These are phyloP conservation scores for Clavelina lepadiformis DNA, from an alignment of 23 tunicate genomes.

Conservation along the genomic window DNA sequence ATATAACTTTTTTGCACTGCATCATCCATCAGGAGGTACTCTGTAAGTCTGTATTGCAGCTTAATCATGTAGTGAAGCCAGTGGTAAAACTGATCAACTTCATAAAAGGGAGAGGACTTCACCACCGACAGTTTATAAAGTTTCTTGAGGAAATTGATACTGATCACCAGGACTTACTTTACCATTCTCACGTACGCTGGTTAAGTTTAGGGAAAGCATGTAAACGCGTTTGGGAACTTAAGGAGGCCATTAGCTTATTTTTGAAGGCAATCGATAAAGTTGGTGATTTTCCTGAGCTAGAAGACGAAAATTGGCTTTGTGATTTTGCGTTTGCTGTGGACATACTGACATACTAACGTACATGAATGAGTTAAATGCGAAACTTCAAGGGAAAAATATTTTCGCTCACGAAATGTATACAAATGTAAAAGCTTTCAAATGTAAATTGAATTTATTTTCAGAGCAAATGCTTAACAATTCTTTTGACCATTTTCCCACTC, in stretches of 20 bases:
- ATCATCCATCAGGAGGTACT: constrained; percentile 24
- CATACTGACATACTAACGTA: constrained; percentile 3
- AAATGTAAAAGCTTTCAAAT: constrained; percentile 16
- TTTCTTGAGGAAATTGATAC: constrained; percentile 26
- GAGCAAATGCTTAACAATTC: constrained; percentile 12
- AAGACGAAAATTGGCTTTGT: constrained; percentile 23
- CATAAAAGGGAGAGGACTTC: constrained; percentile 27
- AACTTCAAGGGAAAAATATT: constrained; percentile 22
- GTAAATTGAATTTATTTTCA: constrained; percentile 12
- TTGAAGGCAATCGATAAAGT: constrained; percentile 17
- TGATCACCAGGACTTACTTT: constrained; percentile 28
- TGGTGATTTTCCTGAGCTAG: constrained; percentile 21
- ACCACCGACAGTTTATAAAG: constrained; percentile 25
- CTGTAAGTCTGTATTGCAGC: constrained; percentile 22
- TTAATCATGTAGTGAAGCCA: constrained; percentile 33
- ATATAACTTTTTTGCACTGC: too few species aligned
- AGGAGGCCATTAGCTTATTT: constrained; percentile 22
- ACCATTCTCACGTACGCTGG: constrained; percentile 33
- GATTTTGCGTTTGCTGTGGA: constrained; percentile 29
- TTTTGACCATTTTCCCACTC: constrained; percentile 14
- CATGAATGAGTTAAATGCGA: constrained; percentile 23
- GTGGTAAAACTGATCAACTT: constrained; percentile 33
- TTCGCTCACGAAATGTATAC: constrained; percentile 18
- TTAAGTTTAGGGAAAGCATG: constrained; percentile 27
- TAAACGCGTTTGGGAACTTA: constrained; percentile 16